These are phyloP conservation scores for Momotus momota DNA, from an alignment of 2,797 vertebrate genomes.

Conservation along the genomic window DNA sequence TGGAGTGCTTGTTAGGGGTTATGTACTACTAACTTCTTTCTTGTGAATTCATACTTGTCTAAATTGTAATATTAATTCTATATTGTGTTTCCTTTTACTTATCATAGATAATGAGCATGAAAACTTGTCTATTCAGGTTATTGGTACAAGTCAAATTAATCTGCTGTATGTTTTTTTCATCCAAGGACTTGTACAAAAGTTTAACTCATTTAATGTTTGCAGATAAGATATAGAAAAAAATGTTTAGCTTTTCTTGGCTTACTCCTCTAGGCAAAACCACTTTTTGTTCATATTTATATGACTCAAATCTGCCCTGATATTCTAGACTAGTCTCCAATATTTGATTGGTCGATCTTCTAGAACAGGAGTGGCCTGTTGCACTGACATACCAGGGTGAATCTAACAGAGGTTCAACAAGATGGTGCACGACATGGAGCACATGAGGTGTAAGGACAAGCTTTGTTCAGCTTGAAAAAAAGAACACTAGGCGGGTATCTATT, in stretches of 20 bases:
- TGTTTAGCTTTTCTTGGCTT: background rate
- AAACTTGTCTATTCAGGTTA: background rate
- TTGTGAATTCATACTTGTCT: background rate
- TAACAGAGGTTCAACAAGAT: background rate
- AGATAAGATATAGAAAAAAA: background rate
- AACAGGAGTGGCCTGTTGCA: background rate
- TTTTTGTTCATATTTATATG: background rate
- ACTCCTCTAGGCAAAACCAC: background rate
- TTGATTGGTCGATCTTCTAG: background rate
- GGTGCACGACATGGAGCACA: too few relatives aligned
- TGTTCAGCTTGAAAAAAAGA: background rate
- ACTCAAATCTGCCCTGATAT: background rate
- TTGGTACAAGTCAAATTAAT: background rate
- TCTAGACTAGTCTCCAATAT: background rate
- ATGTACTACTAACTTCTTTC: background rate
- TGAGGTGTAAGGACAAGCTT: background rate
- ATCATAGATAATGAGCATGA: background rate
- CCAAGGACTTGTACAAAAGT: background rate
- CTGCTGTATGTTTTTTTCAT: background rate
- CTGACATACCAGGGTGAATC: background rate
- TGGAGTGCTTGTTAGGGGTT: background rate
- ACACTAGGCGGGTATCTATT: background rate
- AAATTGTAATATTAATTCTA: background rate
- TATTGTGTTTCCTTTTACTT: background rate
- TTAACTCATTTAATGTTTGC: background rate